A percentile compares a stretch with the other conserved stretches of the same genome.
Evolutionary conservation across 2,113 vertebrate species (phyloP).

Genomic region (Chelonoidis abingdonii): DNA sequence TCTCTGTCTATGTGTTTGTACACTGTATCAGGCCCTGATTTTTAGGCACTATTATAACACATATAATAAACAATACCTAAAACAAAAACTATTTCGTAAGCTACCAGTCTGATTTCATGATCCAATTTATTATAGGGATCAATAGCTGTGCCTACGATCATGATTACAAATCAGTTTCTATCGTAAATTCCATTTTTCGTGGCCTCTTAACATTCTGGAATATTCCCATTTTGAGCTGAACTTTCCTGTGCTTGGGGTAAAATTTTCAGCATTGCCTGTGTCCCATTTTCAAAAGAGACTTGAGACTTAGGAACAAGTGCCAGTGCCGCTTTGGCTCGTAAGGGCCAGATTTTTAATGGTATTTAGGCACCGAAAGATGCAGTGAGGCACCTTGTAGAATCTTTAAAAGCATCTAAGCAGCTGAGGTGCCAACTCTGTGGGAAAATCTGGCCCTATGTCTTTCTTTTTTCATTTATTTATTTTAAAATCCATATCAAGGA

Average conservation of each 20-base stretch:
- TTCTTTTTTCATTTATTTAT: background rate
- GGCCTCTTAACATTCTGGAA: background rate
- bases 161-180: background rate
- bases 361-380: background rate
- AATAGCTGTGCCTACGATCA: background rate
- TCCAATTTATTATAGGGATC: background rate
- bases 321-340: background rate
- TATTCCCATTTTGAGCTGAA: background rate
- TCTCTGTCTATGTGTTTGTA: background rate
- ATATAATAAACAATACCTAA: background rate
- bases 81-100: background rate
- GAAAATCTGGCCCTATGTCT: background rate
- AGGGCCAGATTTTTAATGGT: background rate
- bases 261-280: background rate
- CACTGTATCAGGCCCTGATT: background rate
- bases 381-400: background rate
- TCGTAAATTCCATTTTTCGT: background rate
- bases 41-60: background rate
- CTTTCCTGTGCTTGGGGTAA: background rate
- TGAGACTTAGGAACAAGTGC: background rate
- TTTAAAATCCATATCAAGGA: background rate
- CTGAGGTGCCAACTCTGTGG: background rate
- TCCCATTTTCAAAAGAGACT: background rate
- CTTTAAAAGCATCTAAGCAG: background rate
- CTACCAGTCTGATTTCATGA: background rate